These are phyloP conservation scores for Leucophenga varia DNA, from an alignment of 1,140 invertebrate species.

Conservation along the genomic window DNA sequence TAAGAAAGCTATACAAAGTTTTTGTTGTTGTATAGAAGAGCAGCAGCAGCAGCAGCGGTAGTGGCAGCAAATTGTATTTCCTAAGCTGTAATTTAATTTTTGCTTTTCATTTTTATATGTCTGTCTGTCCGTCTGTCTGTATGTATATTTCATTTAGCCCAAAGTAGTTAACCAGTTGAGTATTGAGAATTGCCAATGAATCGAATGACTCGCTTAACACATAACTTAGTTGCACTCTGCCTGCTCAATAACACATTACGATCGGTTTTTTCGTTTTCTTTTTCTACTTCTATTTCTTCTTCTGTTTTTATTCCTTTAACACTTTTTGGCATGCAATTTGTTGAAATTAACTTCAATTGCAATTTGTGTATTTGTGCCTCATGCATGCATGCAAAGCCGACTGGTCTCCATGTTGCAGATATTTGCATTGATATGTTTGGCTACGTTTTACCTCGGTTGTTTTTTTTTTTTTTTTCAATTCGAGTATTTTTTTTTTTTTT, in stretches of 20 bases:
- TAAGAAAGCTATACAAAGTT: too few relatives aligned
- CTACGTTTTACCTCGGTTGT: too few relatives aligned
- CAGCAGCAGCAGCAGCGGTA: too few relatives aligned
- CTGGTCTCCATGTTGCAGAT: too few relatives aligned
- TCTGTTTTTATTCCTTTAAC: conserved; percentile 51
- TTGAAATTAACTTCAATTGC: conserved; percentile 56
- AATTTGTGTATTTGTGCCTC: conserved; percentile 35
- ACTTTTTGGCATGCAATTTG: conserved; percentile 56
- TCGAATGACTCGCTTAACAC: conserved; percentile 4
- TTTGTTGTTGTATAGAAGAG: too few relatives aligned
- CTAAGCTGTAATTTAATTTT: conserved; percentile 51
- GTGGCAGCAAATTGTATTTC: conserved; percentile 25
- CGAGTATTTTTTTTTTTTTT: too few relatives aligned
- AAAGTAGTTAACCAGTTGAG: conserved; percentile 42
- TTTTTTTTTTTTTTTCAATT: too few relatives aligned
- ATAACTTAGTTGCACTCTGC: too few relatives aligned
- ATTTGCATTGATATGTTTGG: too few relatives aligned
- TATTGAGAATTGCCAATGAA: conserved; percentile 39
- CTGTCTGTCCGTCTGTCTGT: conserved; percentile 1
- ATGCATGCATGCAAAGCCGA: too few relatives aligned
- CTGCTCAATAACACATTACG: too few relatives aligned
- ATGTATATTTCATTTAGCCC: conserved; percentile 13
- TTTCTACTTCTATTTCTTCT: conserved; percentile 1
- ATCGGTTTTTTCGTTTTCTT: too few relatives aligned
- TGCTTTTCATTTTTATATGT: conserved; percentile 1